A percentile compares a stretch with the other conserved stretches of the same genome.
These are phyloP conservation scores for Thyatira batis DNA, from an alignment of 2,888 invertebrate species.

Conservation along the genomic window DNA sequence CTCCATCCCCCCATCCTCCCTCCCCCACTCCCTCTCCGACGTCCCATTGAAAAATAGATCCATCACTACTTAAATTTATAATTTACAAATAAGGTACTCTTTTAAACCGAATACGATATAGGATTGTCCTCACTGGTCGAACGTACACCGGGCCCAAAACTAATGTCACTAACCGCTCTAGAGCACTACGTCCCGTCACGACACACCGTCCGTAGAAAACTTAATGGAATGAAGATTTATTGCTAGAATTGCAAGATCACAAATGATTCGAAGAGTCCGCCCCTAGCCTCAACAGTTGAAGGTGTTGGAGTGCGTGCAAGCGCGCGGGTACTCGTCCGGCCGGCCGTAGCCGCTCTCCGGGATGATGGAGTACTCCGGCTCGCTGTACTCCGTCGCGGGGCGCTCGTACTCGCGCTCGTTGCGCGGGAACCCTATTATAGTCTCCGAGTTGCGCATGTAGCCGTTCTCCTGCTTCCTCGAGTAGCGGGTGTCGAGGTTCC, in stretches of 20 bases:
- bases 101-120: slow-evolving; percentile 71
- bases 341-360: slow-evolving; percentile 65
- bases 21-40: slow-evolving; percentile 37
- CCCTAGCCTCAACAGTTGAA: slow-evolving; percentile 77
- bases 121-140: slow-evolving; percentile 66
- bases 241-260: slow-evolving; percentile 83
- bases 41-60: slow-evolving; percentile 78
- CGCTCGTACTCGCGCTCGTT: slow-evolving; percentile 59
- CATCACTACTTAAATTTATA: slow-evolving; percentile 79
- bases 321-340: slow-evolving; percentile 64
- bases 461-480: slow-evolving; percentile 79
- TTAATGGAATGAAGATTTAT: slow-evolving; percentile 82
- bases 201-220: slow-evolving; percentile 68
- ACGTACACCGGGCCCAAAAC: slow-evolving; percentile 61
- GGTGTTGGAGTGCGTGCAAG: slow-evolving; percentile 76
- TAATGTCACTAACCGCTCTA: slow-evolving; percentile 76
- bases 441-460: slow-evolving; percentile 74
- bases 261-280: slow-evolving; percentile 64
- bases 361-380: slow-evolving; percentile 79
- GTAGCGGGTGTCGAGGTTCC: slow-evolving; percentile 77
- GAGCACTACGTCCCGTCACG: slow-evolving; percentile 74
- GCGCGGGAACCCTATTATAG: slow-evolving; percentile 69
- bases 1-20: slow-evolving; percentile 34
- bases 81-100: slow-evolving; percentile 80
- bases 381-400: slow-evolving; percentile 64